Base-by-base conservation (phyloP, 2,888 invertebrate species). In the Epirrhoe alternata region DNA sequence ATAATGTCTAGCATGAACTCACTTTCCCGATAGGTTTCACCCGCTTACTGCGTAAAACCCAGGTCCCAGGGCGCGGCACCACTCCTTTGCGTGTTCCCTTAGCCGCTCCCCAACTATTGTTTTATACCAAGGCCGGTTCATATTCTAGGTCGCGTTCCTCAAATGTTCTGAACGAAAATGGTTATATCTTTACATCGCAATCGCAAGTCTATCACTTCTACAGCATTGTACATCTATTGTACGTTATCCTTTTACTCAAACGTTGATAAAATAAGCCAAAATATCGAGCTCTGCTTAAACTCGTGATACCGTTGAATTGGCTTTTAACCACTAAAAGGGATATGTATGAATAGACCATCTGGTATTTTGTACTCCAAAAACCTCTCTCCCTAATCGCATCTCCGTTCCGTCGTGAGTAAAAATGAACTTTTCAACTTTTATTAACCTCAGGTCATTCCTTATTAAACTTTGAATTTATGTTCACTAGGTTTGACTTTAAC, bases 71-170 rank as follows among this genome's bases (percentile, higher is more conserved):
- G 66, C 31, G 67, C 42, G 67, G 49, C 10, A 51, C 17, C 63
- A 7, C 63, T 38, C 60, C 67, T 30, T 56, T 42, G 63, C 63
- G 60, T 64, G 63, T 33, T 63, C 63, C 67, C 61, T 58, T 16
- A n/a, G 56, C 63, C 67, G 42, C 67, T 57, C 67, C 66, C 51
- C 16, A 17, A 5, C 64, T 64, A 67, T 67, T 67, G 60, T 64
- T 60, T 59, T 56, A 64, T 55, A 53, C 38, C 30, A 10, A 56
- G 30, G 38, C 7, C 38, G 52, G n/a, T 12, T 42, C 38, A 12
- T 52, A 56, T 63, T 57, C 47, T 14, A 47, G 14, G 61, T 58
- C 24, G 45, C 45, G 45, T 33, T 52, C 33, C 30, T 54, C 17
- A 16, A 54, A 38, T 54, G 38, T 54, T 47, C 16, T 47, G 16